phyloP scores from a whole-genome alignment of 2,113 vertebrate species.

The Chunga burmeisteri region DNA sequence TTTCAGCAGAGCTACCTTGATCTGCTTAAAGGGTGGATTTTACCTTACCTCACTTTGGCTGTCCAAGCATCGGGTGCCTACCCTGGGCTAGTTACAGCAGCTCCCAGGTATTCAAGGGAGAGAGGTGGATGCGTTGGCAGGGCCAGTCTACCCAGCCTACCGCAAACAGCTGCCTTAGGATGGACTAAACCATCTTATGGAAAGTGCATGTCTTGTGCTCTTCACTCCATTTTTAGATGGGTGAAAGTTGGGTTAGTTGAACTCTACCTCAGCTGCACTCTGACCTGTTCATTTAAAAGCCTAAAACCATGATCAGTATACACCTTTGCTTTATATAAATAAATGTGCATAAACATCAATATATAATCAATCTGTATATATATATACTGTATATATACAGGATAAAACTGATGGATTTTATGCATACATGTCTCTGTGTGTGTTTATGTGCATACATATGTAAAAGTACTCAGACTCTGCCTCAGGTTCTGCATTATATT shows the following conservation, averaged over 20 bases:
- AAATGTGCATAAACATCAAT: neutral
- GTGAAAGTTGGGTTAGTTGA: neutral
- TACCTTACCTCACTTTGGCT: neutral
- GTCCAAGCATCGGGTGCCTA: neutral
- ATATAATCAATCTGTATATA: neutral
- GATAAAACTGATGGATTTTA: neutral
- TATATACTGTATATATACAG: neutral
- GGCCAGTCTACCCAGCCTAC: neutral
- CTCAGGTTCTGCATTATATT: constrained; percentile 28
- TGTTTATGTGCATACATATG: neutral
- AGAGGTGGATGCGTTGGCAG: fast-evolving
- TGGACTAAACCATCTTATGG: neutral
- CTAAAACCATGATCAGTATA: neutral
- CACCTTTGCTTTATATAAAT: neutral
- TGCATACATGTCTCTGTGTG: neutral
- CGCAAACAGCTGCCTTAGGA: neutral
- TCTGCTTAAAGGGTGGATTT: neutral
- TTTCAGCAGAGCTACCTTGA: neutral
- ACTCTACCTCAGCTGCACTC: neutral
- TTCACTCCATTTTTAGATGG: neutral
- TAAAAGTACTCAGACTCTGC: neutral
- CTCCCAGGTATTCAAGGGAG: neutral
- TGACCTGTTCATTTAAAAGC: neutral
- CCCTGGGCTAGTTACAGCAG: neutral
- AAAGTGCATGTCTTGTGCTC: neutral